Evolutionary conservation across 1,140 invertebrate species (phyloP).

Genomic region (Dreissena rostriformis): DNA sequence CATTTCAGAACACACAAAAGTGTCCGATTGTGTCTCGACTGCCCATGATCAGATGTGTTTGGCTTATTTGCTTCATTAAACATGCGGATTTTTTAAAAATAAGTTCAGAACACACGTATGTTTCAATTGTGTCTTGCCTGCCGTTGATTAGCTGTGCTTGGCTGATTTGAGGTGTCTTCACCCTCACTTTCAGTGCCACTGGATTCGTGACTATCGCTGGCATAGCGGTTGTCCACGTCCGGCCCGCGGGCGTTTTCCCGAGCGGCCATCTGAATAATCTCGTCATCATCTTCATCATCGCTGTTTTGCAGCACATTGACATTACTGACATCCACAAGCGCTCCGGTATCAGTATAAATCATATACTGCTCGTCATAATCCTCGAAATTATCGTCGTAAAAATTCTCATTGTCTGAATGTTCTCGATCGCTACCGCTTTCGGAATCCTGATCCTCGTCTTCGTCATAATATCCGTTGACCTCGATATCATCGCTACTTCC

Average conservation of each 20-base stretch:
- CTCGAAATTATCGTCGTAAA: slow-evolving; percentile 78
- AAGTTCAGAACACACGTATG: too few species aligned
- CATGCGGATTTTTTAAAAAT: too few species aligned
- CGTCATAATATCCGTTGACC: slow-evolving; percentile 70
- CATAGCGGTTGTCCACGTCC: slow-evolving; percentile 53
- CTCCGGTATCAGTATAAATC: slow-evolving; percentile 66
- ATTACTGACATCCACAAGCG: slow-evolving; percentile 72
- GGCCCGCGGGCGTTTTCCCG: slow-evolving; percentile 20
- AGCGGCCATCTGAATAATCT: slow-evolving; percentile 67
- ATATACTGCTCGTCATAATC: slow-evolving; percentile 78
- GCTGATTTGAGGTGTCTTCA: neutral
- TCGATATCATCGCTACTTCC: slow-evolving; percentile 36
- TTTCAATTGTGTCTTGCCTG: too few species aligned
- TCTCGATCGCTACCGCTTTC: slow-evolving; percentile 62
- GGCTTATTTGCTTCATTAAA: too few species aligned
- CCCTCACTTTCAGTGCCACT: slow-evolving; percentile 51
- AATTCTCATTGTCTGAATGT: slow-evolving; percentile 76
- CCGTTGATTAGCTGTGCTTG: too few species aligned
- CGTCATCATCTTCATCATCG: slow-evolving; percentile 70
- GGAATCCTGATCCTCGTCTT: slow-evolving; percentile 60
- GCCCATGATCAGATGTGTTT: too few species aligned
- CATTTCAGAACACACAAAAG: too few species aligned
- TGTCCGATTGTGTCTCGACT: too few species aligned
- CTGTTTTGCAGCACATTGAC: slow-evolving; percentile 63
- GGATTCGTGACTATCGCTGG: slow-evolving; percentile 59